phyloP scores from a whole-genome alignment of 2,888 invertebrate species.

The Drosophila dives region DNA sequence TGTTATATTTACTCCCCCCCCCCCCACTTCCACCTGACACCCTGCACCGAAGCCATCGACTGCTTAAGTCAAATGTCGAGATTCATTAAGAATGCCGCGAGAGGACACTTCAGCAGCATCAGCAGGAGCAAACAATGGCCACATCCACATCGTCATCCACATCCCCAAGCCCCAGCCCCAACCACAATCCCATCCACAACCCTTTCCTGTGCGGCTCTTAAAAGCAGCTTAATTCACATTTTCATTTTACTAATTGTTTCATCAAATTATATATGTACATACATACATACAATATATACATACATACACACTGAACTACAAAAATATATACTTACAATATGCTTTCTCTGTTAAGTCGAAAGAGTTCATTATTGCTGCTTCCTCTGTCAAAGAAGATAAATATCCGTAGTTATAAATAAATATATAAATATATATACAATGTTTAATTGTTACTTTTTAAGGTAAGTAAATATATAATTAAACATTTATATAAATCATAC shows the following conservation, averaged over 20 bases:
- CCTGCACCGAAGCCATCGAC: not conserved
- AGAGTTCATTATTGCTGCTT: not conserved
- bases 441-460: no score
- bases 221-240: slow-evolving; percentile 59
- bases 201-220: slow-evolving; percentile 19
- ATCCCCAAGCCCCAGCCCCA: not conserved
- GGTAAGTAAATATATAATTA: not conserved
- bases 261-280: slow-evolving; percentile 36
- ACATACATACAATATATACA: not conserved
- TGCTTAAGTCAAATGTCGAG: slow-evolving; percentile 45
- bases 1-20: not conserved
- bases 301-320: not conserved
- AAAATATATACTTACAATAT: not conserved
- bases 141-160: slow-evolving; percentile 4
- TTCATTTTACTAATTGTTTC: slow-evolving; percentile 56
- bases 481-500: not conserved
- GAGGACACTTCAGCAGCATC: slow-evolving; percentile 18
- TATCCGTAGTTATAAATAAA: not conserved
- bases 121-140: slow-evolving; percentile 44
- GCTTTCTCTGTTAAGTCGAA: not conserved
- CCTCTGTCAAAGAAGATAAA: not conserved
- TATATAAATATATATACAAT: not conserved
- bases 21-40: not conserved
- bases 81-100: slow-evolving; percentile 49
- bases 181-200: not conserved